phyloP scores from a whole-genome alignment of 2,797 vertebrate species.

The Sus cebifrons region DNA sequence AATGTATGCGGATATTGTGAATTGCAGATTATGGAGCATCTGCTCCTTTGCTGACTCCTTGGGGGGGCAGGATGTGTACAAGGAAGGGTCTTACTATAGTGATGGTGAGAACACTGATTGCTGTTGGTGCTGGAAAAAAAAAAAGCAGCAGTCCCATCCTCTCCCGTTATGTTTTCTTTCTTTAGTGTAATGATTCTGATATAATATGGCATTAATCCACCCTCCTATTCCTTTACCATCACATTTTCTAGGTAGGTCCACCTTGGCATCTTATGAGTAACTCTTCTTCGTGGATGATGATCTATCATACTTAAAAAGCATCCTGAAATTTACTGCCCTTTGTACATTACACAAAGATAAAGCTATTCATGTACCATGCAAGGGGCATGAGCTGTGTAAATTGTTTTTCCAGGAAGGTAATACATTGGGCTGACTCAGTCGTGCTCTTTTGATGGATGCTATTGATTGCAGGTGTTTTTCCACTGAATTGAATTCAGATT shows the following conservation, averaged over 20 bases:
- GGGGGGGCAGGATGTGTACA: not conserved
- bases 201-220: not conserved
- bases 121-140: not conserved
- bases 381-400: not conserved
- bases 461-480: not conserved
- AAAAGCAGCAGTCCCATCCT: not conserved
- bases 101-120: conserved; percentile 6
- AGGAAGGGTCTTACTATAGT: not conserved
- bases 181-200: not conserved
- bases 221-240: not conserved
- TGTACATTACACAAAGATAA: not conserved
- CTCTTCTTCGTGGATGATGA: not conserved
- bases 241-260: not conserved
- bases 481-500: not conserved
- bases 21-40: conserved; percentile 69
- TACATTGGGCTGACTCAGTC: not conserved
- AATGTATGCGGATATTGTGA: conserved; percentile 18
- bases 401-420: not conserved
- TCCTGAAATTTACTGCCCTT: not conserved
- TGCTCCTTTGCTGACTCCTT: conserved; percentile 58
- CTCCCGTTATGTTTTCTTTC: not conserved
- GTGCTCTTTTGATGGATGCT: not conserved
- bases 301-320: not conserved
- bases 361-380: not conserved
- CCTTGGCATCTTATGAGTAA: not conserved